These are phyloP conservation scores for Chaitophorus viminalis DNA, from an alignment of 2,888 invertebrate genomes.

Conservation along the genomic window DNA sequence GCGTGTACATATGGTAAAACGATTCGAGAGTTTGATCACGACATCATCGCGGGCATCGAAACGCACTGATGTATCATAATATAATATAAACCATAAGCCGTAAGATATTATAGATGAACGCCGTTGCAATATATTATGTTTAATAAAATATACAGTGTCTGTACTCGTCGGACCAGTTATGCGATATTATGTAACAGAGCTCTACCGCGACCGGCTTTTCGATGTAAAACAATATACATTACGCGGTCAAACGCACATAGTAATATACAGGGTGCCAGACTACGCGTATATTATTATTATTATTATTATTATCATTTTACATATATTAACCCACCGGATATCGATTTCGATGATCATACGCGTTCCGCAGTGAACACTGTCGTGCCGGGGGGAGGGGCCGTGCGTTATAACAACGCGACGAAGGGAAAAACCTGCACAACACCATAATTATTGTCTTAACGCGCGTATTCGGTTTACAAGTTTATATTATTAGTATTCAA, in stretches of 20 bases:
- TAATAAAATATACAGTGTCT: neutral
- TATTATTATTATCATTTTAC: neutral
- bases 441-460: no score
- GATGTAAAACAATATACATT: neutral
- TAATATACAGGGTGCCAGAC: neutral
- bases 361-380: neutral
- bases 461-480: no score
- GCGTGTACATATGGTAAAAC: neutral
- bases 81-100: neutral
- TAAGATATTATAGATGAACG: no score
- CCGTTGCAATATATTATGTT: neutral
- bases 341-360: neutral
- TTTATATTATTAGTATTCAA: no score
- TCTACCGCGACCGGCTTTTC: neutral
- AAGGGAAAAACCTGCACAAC: no score
- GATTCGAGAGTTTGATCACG: neutral
- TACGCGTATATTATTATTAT: neutral
- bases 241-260: slow-evolving; percentile 14
- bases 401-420: no score
- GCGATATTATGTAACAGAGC: neutral
- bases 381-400: no score
- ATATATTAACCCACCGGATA: neutral
- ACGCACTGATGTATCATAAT: neutral
- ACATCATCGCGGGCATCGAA: neutral
- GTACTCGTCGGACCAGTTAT: neutral